Percentiles rank a stretch among this genome's conserved stretches.
Conservation (phyloP, 2,888 invertebrate genomes). For the Ypsolopha scabrella region DNA sequence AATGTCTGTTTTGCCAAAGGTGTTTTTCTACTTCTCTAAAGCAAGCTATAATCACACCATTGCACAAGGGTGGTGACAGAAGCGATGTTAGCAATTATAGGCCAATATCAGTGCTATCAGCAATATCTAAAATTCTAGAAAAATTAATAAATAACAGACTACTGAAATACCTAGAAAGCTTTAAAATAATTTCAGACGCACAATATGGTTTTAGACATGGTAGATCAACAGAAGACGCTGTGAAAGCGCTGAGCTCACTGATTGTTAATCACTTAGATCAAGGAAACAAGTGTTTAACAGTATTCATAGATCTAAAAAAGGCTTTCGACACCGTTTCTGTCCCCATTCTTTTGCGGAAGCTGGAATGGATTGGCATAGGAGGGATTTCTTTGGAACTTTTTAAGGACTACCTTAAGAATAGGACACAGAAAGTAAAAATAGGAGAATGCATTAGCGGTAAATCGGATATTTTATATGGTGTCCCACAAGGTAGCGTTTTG, state of each 20-base stretch:
- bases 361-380: too few relatives aligned
- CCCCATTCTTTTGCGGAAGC: too few relatives aligned
- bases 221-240: neutral
- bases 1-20: neutral
- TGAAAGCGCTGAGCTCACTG: neutral
- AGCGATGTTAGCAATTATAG: neutral
- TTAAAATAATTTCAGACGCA: neutral
- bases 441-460: too few relatives aligned
- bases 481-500: too few relatives aligned
- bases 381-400: too few relatives aligned
- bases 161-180: neutral
- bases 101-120: neutral
- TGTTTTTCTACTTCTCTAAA: neutral
- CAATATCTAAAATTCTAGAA: conserved; percentile 1
- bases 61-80: neutral
- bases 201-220: neutral
- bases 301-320: too few relatives aligned
- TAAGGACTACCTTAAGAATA: too few relatives aligned
- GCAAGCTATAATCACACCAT: neutral
- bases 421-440: too few relatives aligned
- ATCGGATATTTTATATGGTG: too few relatives aligned
- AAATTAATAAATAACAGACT: neutral
- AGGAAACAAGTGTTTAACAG: too few relatives aligned
- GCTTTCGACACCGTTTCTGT: too few relatives aligned
- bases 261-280: too few relatives aligned